Conservation (phyloP, 2,113 vertebrate species). For the Miniopterus natalensis region DNA sequence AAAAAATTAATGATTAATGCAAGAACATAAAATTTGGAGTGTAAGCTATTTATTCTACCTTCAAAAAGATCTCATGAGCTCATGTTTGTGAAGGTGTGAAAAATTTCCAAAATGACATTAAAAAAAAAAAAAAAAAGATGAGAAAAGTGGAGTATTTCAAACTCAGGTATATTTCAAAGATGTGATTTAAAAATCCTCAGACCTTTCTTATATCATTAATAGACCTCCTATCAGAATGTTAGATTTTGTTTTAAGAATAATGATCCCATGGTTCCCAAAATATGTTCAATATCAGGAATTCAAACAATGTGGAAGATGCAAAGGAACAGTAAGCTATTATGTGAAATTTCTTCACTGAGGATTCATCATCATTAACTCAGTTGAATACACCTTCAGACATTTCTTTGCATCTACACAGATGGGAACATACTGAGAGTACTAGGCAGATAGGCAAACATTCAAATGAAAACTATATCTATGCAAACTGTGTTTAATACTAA, state of each 20-base stretch:
- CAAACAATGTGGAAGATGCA: neutral
- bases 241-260: conserved; percentile 31
- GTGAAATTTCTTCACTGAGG: neutral
- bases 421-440: neutral
- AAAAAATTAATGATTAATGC: neutral
- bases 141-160: neutral
- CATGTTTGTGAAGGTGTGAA: neutral
- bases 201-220: neutral
- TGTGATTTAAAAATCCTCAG: neutral
- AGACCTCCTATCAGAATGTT: neutral
- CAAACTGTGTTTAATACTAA: neutral
- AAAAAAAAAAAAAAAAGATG: neutral
- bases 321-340: neutral
- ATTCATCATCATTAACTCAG: neutral
- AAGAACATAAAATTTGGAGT: neutral
- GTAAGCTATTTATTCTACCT: neutral
- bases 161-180: neutral
- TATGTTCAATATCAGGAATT: neutral
- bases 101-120: neutral
- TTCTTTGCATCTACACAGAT: neutral
- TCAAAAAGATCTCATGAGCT: neutral
- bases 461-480: neutral
- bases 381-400: neutral
- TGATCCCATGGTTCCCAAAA: neutral
- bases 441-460: neutral